phyloP scores from a whole-genome alignment of 2,113 vertebrate species.

The Gallinago paraguaiae region DNA sequence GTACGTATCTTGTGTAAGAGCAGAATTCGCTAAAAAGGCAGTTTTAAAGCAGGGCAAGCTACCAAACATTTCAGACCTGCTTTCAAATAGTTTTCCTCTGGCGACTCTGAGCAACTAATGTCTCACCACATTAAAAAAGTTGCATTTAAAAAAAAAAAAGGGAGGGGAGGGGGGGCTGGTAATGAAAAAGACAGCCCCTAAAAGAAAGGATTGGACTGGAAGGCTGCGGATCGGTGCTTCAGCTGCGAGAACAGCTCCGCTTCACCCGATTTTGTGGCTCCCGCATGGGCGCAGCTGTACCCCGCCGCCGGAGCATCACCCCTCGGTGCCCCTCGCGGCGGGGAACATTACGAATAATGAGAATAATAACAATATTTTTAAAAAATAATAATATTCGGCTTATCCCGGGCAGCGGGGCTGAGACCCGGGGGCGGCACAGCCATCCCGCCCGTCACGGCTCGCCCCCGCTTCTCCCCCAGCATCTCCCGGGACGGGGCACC shows the following conservation, averaged over 20 bases:
- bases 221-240: not conserved
- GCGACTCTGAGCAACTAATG: not conserved
- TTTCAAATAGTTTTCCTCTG: not conserved
- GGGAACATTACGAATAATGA: accelerated
- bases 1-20: not conserved
- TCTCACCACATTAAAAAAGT: not conserved
- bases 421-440: not conserved
- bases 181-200: not conserved
- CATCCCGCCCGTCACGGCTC: not conserved
- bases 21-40: not conserved
- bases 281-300: not conserved
- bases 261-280: not conserved
- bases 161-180: not conserved
- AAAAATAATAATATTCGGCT: not conserved
- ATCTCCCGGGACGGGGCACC: not conserved
- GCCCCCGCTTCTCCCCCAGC: not conserved
- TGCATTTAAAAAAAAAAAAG: not conserved
- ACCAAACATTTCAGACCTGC: not conserved
- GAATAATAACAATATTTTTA: not conserved
- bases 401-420: not conserved
- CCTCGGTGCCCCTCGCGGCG: not conserved
- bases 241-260: not conserved
- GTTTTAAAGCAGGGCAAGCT: not conserved
- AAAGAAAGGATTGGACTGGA: too few species aligned
- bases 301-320: not conserved